Percentiles rank a stretch among this genome's conserved stretches.
These are phyloP conservation scores for Ephydatia muelleri DNA, from an alignment of 37 sponge, comb jelly and placozoan species.

Conservation along the genomic window DNA sequence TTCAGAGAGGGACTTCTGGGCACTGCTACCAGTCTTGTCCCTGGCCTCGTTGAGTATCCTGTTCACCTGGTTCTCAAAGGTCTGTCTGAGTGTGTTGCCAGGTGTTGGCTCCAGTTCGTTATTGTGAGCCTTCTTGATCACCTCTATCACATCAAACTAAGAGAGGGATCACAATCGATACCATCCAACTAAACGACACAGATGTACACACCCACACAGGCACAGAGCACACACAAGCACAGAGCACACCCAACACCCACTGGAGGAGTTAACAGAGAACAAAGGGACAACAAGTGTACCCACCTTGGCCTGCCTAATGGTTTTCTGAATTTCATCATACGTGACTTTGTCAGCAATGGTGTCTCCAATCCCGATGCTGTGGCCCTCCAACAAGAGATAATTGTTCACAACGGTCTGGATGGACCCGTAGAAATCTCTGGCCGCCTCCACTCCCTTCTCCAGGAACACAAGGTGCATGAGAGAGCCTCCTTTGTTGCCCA, in stretches of 20 bases:
- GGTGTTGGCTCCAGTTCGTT: conserved; percentile 98
- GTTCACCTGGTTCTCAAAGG: conserved; percentile 99
- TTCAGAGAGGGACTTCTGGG: conserved; percentile 91
- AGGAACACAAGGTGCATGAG: conserved; percentile 92
- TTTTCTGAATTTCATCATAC: conserved; percentile 92
- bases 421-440: conserved; percentile 90
- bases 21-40: conserved; percentile 95
- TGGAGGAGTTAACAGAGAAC: not conserved
- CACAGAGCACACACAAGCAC: not conserved
- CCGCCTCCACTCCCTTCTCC: conserved; percentile 89
- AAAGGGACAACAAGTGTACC: not conserved
- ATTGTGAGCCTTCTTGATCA: conserved; percentile 99
- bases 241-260: no score
- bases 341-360: conserved; percentile 96
- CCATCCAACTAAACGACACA: not conserved
- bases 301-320: conserved; percentile 95
- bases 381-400: conserved; percentile 93
- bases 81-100: conserved; percentile 97
- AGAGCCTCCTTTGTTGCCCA: conserved; percentile 91
- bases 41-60: conserved; percentile 96
- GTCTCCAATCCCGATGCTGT: conserved; percentile 99
- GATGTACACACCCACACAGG: not conserved
- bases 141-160: conserved; percentile 93
- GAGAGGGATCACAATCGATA: not conserved
- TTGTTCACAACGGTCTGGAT: conserved; percentile 98